phyloP scores from a whole-genome alignment of 2,797 vertebrate species.

The Enteromius viviparus region DNA sequence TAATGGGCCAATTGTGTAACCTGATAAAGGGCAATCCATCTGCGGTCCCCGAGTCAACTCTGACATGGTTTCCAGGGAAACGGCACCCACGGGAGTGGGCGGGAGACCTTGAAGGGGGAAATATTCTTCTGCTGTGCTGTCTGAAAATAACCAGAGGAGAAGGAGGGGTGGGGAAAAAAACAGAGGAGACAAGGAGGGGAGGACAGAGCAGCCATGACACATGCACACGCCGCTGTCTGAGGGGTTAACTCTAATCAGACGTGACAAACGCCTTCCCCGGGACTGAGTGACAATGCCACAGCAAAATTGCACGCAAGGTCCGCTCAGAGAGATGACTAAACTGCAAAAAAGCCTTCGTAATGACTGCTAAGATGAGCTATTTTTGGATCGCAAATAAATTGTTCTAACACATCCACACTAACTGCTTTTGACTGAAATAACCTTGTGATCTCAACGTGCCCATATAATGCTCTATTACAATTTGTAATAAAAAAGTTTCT shows the following conservation, averaged over 20 bases:
- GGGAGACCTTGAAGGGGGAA: constrained; percentile 75
- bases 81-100: constrained; percentile 75
- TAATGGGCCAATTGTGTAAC: constrained; percentile 79
- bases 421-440: neutral
- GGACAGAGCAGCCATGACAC: constrained; percentile 55
- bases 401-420: neutral
- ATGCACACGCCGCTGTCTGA: constrained; percentile 69
- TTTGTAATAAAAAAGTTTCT: neutral
- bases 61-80: constrained; percentile 85
- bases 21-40: constrained; percentile 84
- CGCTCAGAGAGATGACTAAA: constrained; percentile 8
- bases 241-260: constrained; percentile 80
- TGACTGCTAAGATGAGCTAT: neutral
- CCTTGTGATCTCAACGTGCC: neutral
- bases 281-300: constrained; percentile 42
- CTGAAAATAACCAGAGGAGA: constrained; percentile 62
- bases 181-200: constrained; percentile 44
- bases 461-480: neutral
- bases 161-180: constrained; percentile 60
- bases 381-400: neutral
- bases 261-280: constrained; percentile 65
- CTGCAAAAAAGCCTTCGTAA: neutral
- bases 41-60: constrained; percentile 81
- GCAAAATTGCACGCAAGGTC: neutral
- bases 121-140: constrained; percentile 75